Evolutionary conservation across 37 sponge, comb jelly and placozoan genomes (phyloP).

Genomic region (Amphimedon queenslandica): DNA sequence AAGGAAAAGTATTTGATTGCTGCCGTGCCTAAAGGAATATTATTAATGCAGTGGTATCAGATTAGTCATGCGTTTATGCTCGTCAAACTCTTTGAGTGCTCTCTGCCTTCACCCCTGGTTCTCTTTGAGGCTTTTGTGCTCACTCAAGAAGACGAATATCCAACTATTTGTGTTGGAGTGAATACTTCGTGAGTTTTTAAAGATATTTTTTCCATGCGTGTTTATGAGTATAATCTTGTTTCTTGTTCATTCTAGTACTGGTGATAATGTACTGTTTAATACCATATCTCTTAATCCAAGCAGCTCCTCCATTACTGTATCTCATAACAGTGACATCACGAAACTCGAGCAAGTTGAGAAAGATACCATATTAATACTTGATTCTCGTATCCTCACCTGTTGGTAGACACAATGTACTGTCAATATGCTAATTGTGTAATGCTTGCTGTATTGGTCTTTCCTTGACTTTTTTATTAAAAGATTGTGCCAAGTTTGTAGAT

Average conservation of each 20-base stretch:
- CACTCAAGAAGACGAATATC: conserved; percentile 66
- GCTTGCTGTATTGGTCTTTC: no score
- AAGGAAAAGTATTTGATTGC: conserved; percentile 73
- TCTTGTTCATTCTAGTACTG: no score
- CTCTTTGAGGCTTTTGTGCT: conserved; percentile 70
- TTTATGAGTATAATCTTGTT: not conserved
- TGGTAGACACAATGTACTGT: no score
- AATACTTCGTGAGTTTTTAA: conserved; percentile 43
- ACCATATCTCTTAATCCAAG: conserved; percentile 57
- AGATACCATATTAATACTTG: conserved; percentile 36
- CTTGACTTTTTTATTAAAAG: no score
- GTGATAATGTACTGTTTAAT: conserved; percentile 44
- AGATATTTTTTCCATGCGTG: no score
- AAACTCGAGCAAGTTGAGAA: conserved; percentile 45
- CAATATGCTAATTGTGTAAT: no score
- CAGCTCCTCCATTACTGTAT: conserved; percentile 27
- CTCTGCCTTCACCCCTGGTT: conserved; percentile 36
- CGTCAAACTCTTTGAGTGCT: conserved; percentile 64
- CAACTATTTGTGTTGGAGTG: conserved; percentile 50
- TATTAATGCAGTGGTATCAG: conserved; percentile 86
- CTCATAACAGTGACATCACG: conserved; percentile 20
- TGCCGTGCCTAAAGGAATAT: conserved; percentile 57
- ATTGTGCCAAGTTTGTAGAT: conserved; percentile 73
- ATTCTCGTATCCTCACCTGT: conserved; percentile 29
- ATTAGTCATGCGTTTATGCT: conserved; percentile 74